Conservation (phyloP, 2,888 invertebrate genomes). For the Lasioglossum marginatum region DNA sequence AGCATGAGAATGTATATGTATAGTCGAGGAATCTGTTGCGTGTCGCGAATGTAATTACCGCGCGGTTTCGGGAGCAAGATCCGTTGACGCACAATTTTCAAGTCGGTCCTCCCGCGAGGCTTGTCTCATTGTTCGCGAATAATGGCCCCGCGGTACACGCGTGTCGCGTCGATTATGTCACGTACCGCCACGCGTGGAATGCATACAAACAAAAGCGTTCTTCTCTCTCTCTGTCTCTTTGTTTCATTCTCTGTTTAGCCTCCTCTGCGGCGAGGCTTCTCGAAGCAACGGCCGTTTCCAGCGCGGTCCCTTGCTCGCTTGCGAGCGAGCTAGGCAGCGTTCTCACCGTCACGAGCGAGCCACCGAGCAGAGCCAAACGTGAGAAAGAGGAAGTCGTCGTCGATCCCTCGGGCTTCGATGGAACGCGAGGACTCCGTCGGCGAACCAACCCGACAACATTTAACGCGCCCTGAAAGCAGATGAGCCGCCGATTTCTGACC, state of each 20-base stretch:
- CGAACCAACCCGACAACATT: constrained; percentile 33
- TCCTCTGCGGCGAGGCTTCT: constrained; percentile 19
- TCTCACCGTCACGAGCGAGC: constrained; percentile 32
- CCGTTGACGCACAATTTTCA: constrained; percentile 57
- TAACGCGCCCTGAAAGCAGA: constrained; percentile 43
- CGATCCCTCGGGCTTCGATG: constrained; percentile 33
- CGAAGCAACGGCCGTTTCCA: constrained; percentile 38
- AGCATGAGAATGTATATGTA: neutral
- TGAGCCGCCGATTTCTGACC: constrained; percentile 25
- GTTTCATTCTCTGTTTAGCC: neutral
- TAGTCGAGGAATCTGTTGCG: neutral
- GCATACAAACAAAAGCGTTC: constrained; percentile 70
- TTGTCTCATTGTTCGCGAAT: constrained; percentile 68
- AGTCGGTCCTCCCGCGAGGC: constrained; percentile 53
- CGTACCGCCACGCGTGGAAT: constrained; percentile 72
- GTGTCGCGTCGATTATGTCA: constrained; percentile 77
- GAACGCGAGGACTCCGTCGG: constrained; percentile 34
- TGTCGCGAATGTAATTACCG: constrained; percentile 46
- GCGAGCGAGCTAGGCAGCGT: neutral
- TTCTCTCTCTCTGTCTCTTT: neutral
- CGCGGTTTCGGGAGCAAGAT: constrained; percentile 45
- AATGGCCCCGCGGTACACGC: constrained; percentile 69
- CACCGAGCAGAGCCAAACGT: constrained; percentile 41
- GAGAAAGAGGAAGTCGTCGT: constrained; percentile 61
- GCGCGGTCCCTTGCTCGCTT: constrained; percentile 16